phyloP scores from a whole-genome alignment of 2,797 vertebrate genomes.

The Urocyon cinereoargenteus region DNA sequence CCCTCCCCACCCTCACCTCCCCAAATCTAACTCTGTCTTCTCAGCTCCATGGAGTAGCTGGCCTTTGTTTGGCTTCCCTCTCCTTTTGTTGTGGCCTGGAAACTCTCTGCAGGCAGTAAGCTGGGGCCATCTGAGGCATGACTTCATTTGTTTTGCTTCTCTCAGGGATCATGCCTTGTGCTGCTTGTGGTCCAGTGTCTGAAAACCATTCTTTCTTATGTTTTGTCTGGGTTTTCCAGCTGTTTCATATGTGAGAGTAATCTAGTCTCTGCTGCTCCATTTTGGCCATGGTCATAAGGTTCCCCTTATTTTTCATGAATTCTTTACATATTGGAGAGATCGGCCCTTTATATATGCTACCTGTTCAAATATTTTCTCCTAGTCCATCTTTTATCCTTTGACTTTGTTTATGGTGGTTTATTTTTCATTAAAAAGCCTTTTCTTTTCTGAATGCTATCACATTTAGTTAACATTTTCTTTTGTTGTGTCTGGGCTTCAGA shows the following conservation, averaged over 20 bases:
- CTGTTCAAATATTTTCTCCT: neutral
- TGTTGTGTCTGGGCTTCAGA: neutral
- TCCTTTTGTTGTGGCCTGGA: neutral
- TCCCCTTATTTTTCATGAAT: neutral
- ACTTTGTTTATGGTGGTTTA: neutral
- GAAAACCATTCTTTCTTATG: neutral
- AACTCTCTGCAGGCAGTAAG: neutral
- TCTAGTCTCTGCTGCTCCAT: neutral
- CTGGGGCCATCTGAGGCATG: neutral
- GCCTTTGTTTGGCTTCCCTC: neutral
- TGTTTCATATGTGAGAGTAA: neutral
- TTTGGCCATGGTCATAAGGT: neutral
- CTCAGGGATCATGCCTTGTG: neutral
- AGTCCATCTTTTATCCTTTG: neutral
- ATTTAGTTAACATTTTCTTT: conserved; percentile 8
- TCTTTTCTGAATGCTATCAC: neutral
- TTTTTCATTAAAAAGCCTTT: neutral
- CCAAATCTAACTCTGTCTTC: neutral
- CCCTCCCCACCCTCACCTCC: neutral
- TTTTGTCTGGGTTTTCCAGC: neutral
- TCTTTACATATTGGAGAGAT: neutral
- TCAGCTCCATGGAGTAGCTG: neutral
- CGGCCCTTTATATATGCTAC: neutral
- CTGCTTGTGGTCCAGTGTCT: neutral
- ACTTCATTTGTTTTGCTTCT: conserved; percentile 29